phyloP scores from a whole-genome alignment of 2,113 vertebrate species.

The Propithecus coquereli region DNA sequence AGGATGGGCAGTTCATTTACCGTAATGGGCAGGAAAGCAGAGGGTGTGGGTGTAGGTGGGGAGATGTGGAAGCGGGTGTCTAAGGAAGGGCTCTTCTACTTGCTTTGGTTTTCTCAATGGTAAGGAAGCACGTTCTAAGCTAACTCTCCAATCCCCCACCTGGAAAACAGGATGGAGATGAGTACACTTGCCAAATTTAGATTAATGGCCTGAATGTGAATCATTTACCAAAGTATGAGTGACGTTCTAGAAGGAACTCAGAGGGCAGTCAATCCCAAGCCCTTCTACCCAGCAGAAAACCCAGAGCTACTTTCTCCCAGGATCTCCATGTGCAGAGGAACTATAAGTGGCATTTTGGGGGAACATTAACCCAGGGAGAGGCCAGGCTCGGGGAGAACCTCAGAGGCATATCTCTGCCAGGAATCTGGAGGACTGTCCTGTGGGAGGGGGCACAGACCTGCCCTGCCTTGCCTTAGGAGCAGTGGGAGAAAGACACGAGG shows the following conservation, averaged over 20 bases:
- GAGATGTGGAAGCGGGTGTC: neutral
- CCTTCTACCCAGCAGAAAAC: neutral
- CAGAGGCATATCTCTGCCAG: neutral
- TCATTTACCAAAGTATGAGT: neutral
- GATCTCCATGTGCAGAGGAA: neutral
- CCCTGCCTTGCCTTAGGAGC: neutral
- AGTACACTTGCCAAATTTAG: neutral
- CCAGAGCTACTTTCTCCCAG: neutral
- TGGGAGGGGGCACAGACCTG: neutral
- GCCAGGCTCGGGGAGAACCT: neutral
- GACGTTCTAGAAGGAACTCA: neutral
- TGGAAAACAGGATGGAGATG: neutral
- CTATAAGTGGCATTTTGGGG: neutral
- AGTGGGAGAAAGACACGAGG: neutral
- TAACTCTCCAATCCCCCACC: neutral
- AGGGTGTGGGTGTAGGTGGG: neutral
- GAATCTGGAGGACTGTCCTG: neutral
- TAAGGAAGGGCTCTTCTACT: neutral
- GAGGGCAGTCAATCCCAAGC: neutral
- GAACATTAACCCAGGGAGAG: neutral
- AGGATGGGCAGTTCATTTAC: neutral
- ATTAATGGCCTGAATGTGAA: neutral
- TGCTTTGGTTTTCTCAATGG: neutral
- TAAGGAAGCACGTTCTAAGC: neutral
- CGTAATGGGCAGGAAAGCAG: neutral